Conservation (phyloP, 2,888 invertebrate species). For the Orthosia cruda region DNA sequence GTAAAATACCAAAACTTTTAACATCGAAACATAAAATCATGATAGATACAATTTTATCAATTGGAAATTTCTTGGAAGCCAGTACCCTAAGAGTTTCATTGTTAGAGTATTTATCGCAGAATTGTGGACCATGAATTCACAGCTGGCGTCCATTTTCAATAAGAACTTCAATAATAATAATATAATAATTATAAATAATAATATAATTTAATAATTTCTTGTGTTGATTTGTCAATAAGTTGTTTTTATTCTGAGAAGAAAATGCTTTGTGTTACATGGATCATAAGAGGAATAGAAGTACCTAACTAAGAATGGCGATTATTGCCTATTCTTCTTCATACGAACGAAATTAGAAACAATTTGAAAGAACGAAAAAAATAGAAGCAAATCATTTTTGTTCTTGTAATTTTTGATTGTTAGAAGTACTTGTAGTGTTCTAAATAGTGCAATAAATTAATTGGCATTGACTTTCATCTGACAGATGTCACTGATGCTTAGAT, state of each 20-base stretch:
- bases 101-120: neutral
- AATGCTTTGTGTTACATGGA: neutral
- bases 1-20: neutral
- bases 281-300: neutral
- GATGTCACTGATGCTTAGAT: neutral
- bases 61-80: neutral
- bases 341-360: too few relatives aligned
- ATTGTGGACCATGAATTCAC: neutral
- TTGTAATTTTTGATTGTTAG: too few relatives aligned
- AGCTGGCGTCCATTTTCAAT: neutral
- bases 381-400: too few relatives aligned
- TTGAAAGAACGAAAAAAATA: too few relatives aligned
- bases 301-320: neutral
- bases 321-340: neutral
- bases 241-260: neutral
- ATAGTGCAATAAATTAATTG: too few relatives aligned
- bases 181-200: too few relatives aligned
- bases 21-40: neutral
- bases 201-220: too few relatives aligned
- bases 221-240: neutral
- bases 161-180: too few relatives aligned
- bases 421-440: too few relatives aligned
- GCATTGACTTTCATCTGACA: too few relatives aligned
- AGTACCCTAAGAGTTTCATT: too few relatives aligned
- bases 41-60: neutral